These are phyloP conservation scores for Halcyon senegalensis DNA, from an alignment of 2,113 vertebrate species.

Conservation along the genomic window DNA sequence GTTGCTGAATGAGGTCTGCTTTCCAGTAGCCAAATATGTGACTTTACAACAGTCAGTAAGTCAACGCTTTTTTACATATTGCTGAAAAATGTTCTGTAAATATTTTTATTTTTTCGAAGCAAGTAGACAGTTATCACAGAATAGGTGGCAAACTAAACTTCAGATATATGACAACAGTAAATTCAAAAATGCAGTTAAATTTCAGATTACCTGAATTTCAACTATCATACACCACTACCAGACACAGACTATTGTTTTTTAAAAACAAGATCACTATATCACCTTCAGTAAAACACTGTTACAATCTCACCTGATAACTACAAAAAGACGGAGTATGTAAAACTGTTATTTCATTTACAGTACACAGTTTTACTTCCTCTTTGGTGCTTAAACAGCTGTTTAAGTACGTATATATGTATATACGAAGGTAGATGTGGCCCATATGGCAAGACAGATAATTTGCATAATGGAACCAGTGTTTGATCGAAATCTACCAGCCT, in stretches of 20 bases:
- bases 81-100: neutral
- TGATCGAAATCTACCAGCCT: neutral
- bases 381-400: neutral
- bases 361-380: neutral
- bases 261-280: neutral
- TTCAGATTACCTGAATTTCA: neutral
- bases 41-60: neutral
- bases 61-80: accelerated
- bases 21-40: neutral
- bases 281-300: neutral
- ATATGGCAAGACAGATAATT: neutral
- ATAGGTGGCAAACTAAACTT: neutral
- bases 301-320: neutral
- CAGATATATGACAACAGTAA: neutral
- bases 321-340: neutral
- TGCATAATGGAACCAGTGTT: neutral
- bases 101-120: neutral
- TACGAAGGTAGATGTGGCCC: neutral
- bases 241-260: neutral
- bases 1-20: neutral
- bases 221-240: accelerated
- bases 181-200: neutral
- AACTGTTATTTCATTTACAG: neutral
- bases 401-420: neutral
- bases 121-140: neutral